Evolutionary conservation across 1,140 invertebrate species (phyloP), one percentile per base, ranked within the genome.

Genomic region (Riptortus pedestris): DNA sequence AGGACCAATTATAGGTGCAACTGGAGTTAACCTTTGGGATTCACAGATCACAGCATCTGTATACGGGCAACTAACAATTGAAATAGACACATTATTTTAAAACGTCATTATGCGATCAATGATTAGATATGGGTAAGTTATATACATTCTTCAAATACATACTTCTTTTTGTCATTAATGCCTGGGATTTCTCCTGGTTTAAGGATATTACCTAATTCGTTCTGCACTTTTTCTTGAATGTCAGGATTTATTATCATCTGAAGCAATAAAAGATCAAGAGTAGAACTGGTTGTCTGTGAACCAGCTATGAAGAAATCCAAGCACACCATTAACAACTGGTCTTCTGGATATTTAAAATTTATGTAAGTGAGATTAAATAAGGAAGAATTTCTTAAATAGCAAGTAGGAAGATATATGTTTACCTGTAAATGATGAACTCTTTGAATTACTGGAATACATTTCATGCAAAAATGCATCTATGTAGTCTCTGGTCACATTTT

Each of bases 391-490:
- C 65, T 47, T 51, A 7, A 51, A 24, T 9, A 51, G 5, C 18
- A 24, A 9, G 9, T 55, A 55, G 12, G 51, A 24, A 27, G 4
- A 27, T 55, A 26, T 9, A 7, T 55, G n/a, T 12, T 27, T 55
- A 55, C 51, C 51, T 24, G 51, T 55, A 55, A 55, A 55, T 9
- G 22, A 24, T 4, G 24, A 55, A 24, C 20, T 55, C 26, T 18
- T 55, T 24, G n/a, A n/a, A n/a, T n/a, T n/a, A n/a, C n/a, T n/a
- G n/a, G n/a, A n/a, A 55, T 55, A 27, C 51, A 55, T 55, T 12
- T 89, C 82, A 43, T 80, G 75, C 2, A 93, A 75, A 71, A 85
- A 91, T 31, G 83, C 80, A 70, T 89, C 88, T 51, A 93, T 88
- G 27, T 91, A 81, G 71, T 92, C 88, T 18, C 78, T 73, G 28